Evolutionary conservation across 2,888 invertebrate species (phyloP).

Genomic region (Heliconius aoede): DNA sequence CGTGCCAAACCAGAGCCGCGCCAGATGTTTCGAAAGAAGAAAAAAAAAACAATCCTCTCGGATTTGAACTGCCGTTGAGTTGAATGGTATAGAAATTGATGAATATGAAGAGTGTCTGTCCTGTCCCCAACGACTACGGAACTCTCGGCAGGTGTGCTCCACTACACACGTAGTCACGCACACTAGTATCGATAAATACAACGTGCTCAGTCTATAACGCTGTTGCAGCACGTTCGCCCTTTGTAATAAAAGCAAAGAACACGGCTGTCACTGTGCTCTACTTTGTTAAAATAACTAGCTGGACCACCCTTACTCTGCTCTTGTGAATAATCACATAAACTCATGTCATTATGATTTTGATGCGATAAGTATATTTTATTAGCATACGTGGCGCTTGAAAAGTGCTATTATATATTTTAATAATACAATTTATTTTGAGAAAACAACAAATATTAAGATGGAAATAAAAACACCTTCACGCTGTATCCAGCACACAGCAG

Average conservation of each 20-base stretch:
- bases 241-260: conserved; percentile 57
- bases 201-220: conserved; percentile 45
- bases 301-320: not conserved
- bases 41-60: conserved; percentile 59
- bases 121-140: conserved; percentile 43
- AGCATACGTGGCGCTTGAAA: not conserved
- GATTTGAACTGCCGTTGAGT: conserved; percentile 55
- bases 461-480: too few relatives aligned
- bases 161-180: conserved; percentile 53
- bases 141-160: conserved; percentile 55
- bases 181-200: conserved; percentile 46
- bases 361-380: not conserved
- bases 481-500: too few relatives aligned
- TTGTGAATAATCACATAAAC: not conserved
- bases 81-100: conserved; percentile 58
- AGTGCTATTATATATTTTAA: not conserved
- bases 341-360: not conserved
- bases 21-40: conserved; percentile 67
- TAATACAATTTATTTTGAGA: not conserved
- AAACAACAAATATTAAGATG: not conserved
- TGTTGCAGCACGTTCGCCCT: conserved; percentile 64
- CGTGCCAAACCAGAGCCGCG: conserved; percentile 61
- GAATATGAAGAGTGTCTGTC: conserved; percentile 47
- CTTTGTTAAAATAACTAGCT: conserved; percentile 37
- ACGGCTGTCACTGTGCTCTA: conserved; percentile 60